Base-by-base conservation (phyloP, 2,113 vertebrate genomes). In the Marmota flaviventris region DNA sequence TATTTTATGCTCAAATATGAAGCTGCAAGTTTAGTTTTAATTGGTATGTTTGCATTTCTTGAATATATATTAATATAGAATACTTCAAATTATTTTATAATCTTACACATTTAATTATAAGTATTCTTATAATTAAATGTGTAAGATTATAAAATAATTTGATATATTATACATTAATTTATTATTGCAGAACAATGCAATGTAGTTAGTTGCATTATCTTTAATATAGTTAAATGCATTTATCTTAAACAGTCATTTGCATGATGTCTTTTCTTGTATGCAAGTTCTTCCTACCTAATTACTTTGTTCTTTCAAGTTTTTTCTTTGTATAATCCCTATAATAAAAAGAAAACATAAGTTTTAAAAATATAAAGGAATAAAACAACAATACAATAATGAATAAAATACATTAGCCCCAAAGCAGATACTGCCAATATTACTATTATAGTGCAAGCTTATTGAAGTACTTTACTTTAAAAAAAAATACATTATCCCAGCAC, bases 241-340 rank as follows among this genome's bases (percentile, higher is more conserved):
- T 65, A 89, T 85, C 39, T 73, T 79, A 93, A 81, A 72, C 29
- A 78, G 6, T 67, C n/a, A 67, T 27, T 18, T 95, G 8, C 34
- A 67, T 89, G 82, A 89, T 51, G 34, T 37, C n/a, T 51, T 90
- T 94, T 67, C 81, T 93, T 90, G 32, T 58, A 79, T 81, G 51
- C 7, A 39, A 3, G 76, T 94, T 89, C 61, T 88, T 93, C 17
- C 18, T 83, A 42, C 63, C 39, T 96, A 92, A 90, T 87, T 90
- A 91, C 48, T 91, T 81, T 85, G 22, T 85, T 27, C 42, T 91
- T 95, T 93, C n/a, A 91, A 63, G 25, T 63, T 95, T 63, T 75
- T 85, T 63, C 70, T 85, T 85, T 85, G 16, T 72, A 48, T 85
- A 65, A 14, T 77, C 65, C 89, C 51, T 91, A 2, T 4, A 94